Conservation (phyloP, 2,113 vertebrate genomes). For the Chloebia gouldiae region DNA sequence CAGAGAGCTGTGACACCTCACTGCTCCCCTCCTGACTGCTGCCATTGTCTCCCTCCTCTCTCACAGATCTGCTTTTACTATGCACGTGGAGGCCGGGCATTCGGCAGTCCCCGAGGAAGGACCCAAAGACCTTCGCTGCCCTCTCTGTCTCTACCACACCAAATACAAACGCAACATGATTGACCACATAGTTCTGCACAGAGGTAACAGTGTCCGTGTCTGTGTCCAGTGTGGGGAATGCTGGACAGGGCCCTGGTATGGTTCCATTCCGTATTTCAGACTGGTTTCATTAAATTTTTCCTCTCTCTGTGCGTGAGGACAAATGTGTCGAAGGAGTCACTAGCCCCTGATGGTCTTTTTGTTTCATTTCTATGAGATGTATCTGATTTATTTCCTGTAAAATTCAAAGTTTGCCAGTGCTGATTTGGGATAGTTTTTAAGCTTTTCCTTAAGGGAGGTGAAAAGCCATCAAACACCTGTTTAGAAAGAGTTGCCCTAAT, state of each 20-base stretch:
- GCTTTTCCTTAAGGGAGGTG: background rate
- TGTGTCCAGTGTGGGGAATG: background rate
- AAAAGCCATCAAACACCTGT: background rate
- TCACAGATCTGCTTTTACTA: constrained; percentile 90
- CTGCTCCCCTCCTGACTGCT: constrained; percentile 3
- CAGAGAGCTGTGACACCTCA: background rate
- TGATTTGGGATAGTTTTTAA: background rate
- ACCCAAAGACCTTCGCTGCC: constrained; percentile 93
- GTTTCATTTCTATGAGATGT: background rate
- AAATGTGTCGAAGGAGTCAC: background rate
- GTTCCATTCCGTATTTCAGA: background rate
- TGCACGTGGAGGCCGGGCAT: constrained; percentile 95
- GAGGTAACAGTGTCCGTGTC: constrained; percentile 77
- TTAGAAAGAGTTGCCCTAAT: background rate
- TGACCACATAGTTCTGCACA: constrained; percentile 95
- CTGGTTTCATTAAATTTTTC: background rate
- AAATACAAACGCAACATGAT: constrained; percentile 99
- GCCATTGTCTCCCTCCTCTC: background rate
- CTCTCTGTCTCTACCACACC: constrained; percentile 98
- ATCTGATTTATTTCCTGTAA: background rate
- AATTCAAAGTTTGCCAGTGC: background rate
- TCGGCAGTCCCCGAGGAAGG: constrained; percentile 81
- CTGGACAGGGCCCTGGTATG: background rate
- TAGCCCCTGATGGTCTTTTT: background rate
- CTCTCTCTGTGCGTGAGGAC: background rate